Conservation (phyloP, 2,113 vertebrate genomes). For the Kobus ellipsiprymnus region DNA sequence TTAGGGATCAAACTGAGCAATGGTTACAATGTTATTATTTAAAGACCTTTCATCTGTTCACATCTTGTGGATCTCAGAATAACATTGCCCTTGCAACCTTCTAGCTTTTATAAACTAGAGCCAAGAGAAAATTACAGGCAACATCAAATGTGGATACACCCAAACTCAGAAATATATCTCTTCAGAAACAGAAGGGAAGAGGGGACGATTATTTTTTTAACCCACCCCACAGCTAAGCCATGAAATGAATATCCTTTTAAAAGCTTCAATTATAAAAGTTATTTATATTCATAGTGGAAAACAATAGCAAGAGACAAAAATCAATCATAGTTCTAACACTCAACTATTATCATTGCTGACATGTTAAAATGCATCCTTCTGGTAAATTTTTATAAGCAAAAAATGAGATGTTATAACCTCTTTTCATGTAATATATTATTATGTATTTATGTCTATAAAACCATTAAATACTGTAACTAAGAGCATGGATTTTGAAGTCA, state of each 20-base stretch:
- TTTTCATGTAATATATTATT: slow-evolving; percentile 1
- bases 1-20: slow-evolving; percentile 24
- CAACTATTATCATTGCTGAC: not conserved
- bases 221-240: not conserved
- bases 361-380: not conserved
- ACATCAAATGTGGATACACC: slow-evolving; percentile 17
- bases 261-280: slow-evolving; percentile 24
- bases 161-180: slow-evolving; percentile 38
- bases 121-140: slow-evolving; percentile 48
- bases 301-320: slow-evolving; percentile 6
- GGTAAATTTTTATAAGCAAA: not conserved
- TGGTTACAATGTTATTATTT: slow-evolving; percentile 25
- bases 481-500: slow-evolving; percentile 4
- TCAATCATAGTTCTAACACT: not conserved
- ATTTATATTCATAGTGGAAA: not conserved
- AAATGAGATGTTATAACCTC: not conserved
- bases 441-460: not conserved
- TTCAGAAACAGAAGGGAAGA: not conserved
- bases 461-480: not conserved
- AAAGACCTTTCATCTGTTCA: slow-evolving; percentile 34
- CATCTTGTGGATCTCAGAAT: slow-evolving; percentile 17
- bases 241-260: slow-evolving; percentile 45
- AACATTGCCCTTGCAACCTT: slow-evolving; percentile 28
- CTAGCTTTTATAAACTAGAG: slow-evolving; percentile 41
- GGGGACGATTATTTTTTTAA: slow-evolving; percentile 15